Evolutionary conservation across 1,140 invertebrate genomes (phyloP), one percentile per base, ranked within the genome.

Genomic region (Watersipora subatra): DNA sequence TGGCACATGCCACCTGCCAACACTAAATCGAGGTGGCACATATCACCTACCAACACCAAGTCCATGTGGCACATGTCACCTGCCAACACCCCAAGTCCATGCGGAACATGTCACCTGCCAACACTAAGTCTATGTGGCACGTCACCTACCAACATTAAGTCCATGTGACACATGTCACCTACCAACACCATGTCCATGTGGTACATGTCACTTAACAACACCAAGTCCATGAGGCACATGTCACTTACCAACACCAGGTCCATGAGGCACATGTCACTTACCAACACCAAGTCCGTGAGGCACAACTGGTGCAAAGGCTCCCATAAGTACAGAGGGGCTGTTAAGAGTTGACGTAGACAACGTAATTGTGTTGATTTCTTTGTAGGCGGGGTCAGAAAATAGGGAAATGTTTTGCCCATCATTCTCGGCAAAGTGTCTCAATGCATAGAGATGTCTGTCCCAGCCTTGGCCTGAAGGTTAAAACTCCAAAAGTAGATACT

Each of bases 281-380:
- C 85, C 92, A 68, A 98, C 86, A 57, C 95, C 95, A 80, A 88
- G 90, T 0, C 95, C 95, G 84, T 98, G 86, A 25, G 82, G 78
- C 1, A 90, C 86, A 19, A 96, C 93, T 3, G 95, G 92, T 1
- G 91, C 94, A 84, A 99, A 99, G 2, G 91, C 92, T 25, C 95
- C 95, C 34, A 88, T 86, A 64, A 86, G 75, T n/a, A 97, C 86
- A 69, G 86, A 85, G n/a, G 91, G 87, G 68, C 92, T 92, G 1
- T 87, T 87, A 19, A 98, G 79, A 2, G 94, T 97, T 24, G 93
- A 97, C 0, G 95, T 97, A 56, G 93, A 97, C n/a, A 99, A 76
- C 66, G 94, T 88, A 73, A 91, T 93, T 69, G 93, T 85, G 81
- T 95, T 95, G 57, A 97, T 86, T 67, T 81, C 81, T 28, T 83